Evolutionary conservation across 92 coral and sea anemone species (phyloP).

Genomic region (Isaurus tuberculatus): DNA sequence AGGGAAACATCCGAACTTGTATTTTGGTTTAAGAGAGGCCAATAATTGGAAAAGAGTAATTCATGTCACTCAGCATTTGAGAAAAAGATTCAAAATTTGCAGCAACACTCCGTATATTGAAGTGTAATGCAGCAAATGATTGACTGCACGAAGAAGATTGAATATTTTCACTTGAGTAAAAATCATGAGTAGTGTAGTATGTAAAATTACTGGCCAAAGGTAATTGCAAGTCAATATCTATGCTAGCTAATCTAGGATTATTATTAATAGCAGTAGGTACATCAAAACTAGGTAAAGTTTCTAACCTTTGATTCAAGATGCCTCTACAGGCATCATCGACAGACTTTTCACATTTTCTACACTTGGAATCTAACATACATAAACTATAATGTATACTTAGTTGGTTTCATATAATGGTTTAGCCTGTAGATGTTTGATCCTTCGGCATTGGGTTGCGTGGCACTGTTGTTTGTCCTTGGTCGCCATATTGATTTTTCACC

Average conservation of each 20-base stretch:
- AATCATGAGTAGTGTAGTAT: slow-evolving; percentile 49
- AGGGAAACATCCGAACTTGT: slow-evolving; percentile 14
- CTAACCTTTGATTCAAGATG: slow-evolving; percentile 34
- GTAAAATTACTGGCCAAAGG: slow-evolving; percentile 51
- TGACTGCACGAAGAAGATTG: slow-evolving; percentile 15
- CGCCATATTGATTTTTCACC: too few species aligned
- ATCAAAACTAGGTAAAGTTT: slow-evolving; percentile 54
- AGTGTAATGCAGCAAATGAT: slow-evolving; percentile 47
- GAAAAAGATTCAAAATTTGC: slow-evolving; percentile 23
- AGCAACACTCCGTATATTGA: slow-evolving; percentile 27
- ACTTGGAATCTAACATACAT: slow-evolving; percentile 44
- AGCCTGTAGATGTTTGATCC: too few species aligned
- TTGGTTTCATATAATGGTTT: too few species aligned
- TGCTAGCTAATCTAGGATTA: slow-evolving; percentile 33
- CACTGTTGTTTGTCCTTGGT: too few species aligned
- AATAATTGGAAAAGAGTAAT: slow-evolving; percentile 40
- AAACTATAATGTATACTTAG: neutral
- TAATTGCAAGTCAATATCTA: slow-evolving; percentile 42
- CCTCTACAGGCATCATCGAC: too few species aligned
- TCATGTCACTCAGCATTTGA: slow-evolving; percentile 49
- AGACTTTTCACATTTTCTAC: slow-evolving; percentile 55
- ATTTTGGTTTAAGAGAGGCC: slow-evolving; percentile 60
- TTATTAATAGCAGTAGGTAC: slow-evolving; percentile 41
- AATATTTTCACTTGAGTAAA: slow-evolving; percentile 51
- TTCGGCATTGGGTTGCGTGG: too few species aligned